Evolutionary conservation across 2,888 invertebrate genomes (phyloP).

Genomic region (Acrocyrtus sp.): DNA sequence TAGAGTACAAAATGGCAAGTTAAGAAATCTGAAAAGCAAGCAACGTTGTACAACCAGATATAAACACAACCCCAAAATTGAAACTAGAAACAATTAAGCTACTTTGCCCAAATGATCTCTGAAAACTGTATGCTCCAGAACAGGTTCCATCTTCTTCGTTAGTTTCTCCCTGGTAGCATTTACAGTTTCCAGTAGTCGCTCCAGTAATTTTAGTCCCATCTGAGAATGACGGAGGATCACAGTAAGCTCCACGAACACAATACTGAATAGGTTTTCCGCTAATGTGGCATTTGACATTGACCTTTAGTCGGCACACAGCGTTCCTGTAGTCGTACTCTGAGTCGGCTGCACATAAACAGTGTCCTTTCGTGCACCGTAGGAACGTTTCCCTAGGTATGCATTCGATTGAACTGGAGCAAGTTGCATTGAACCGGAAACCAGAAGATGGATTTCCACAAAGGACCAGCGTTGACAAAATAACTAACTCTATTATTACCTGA

Average conservation of each 20-base stretch:
- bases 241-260: slow-evolving; percentile 27
- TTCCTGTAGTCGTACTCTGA: slow-evolving; percentile 29
- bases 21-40: no score
- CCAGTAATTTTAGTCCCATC: slow-evolving; percentile 25
- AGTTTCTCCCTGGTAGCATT: slow-evolving; percentile 37
- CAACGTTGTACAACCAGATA: background rate
- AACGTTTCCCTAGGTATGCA: slow-evolving; percentile 35
- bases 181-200: slow-evolving; percentile 34
- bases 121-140: slow-evolving; percentile 12
- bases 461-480: no score
- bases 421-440: slow-evolving; percentile 21
- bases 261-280: slow-evolving; percentile 21
- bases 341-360: slow-evolving; percentile 36
- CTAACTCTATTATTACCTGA: no score
- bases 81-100: slow-evolving; percentile 13
- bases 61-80: background rate
- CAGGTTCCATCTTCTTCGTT: slow-evolving; percentile 37
- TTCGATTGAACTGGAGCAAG: slow-evolving; percentile 19
- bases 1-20: no score
- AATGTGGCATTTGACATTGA: slow-evolving; percentile 30
- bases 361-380: slow-evolving; percentile 32
- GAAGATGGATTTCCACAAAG: no score
- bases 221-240: slow-evolving; percentile 32
- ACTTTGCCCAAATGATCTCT: slow-evolving; percentile 38
- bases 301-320: slow-evolving; percentile 28